Evolutionary conservation across 2,888 invertebrate genomes (phyloP).

Genomic region (Xanthia icteritia): DNA sequence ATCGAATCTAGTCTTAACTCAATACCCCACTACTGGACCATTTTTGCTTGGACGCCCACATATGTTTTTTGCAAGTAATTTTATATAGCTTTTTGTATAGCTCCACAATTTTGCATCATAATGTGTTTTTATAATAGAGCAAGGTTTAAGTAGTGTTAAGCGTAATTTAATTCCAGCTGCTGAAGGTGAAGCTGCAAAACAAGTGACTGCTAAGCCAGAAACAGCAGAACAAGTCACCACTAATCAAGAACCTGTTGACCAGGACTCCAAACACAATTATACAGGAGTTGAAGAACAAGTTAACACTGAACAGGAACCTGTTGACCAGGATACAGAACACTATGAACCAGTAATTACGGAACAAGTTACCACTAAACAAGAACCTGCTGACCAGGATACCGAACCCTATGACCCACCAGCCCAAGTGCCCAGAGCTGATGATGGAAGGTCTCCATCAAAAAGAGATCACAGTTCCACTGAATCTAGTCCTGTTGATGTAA

Average conservation of each 20-base stretch:
- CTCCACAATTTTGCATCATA: neutral
- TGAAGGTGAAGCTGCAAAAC: slow-evolving; percentile 16
- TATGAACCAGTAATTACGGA: neutral
- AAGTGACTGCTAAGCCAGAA: neutral
- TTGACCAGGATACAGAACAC: neutral
- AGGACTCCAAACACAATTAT: neutral
- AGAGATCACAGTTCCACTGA: slow-evolving; percentile 68
- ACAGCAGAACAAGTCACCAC: neutral
- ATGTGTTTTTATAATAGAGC: neutral
- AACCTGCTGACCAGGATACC: neutral
- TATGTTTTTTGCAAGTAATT: neutral
- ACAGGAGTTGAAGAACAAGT: neutral
- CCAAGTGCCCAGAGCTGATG: slow-evolving; percentile 20
- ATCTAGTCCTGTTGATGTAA: slow-evolving; percentile 62
- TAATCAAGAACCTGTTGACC: neutral
- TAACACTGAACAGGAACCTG: neutral
- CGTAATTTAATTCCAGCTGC: slow-evolving; percentile 30
- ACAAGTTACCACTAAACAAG: neutral
- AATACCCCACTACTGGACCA: no score
- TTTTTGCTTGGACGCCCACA: no score
- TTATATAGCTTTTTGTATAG: neutral
- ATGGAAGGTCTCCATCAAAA: slow-evolving; percentile 66
- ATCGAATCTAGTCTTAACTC: no score
- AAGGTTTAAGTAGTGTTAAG: slow-evolving; percentile 3
- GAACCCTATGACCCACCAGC: slow-evolving; percentile 31